These are phyloP conservation scores for Ianthella basta DNA, from an alignment of 37 sponge, comb jelly and placozoan species.

Conservation along the genomic window DNA sequence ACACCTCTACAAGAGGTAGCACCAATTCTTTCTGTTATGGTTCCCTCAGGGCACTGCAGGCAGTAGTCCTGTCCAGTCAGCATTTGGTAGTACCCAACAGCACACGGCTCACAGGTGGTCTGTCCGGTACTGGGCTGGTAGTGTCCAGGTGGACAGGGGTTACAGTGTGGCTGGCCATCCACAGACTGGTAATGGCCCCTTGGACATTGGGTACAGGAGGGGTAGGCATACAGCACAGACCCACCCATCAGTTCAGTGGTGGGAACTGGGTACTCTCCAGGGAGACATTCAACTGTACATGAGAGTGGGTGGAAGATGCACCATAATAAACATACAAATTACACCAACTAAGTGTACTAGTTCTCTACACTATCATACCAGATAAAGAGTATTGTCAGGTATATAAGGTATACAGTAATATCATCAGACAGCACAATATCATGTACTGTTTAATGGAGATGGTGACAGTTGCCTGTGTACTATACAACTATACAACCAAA, in stretches of 20 bases:
- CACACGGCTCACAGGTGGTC: background rate
- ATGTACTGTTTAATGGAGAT: too few relatives aligned
- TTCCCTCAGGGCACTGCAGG: background rate
- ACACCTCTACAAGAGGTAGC: too few relatives aligned
- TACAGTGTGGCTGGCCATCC: background rate
- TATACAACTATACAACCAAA: too few relatives aligned
- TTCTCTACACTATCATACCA: too few relatives aligned
- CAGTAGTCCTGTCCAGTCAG: background rate
- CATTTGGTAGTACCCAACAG: background rate
- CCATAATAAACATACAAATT: too few relatives aligned
- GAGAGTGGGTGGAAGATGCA: too few relatives aligned
- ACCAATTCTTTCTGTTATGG: background rate
- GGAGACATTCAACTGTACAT: conserved; percentile 2
- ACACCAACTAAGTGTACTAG: too few relatives aligned
- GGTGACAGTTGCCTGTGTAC: too few relatives aligned
- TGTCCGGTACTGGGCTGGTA: background rate
- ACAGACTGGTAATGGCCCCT: background rate
- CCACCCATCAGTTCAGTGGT: background rate
- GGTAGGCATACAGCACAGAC: background rate
- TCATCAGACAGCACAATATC: too few relatives aligned
- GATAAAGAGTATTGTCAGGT: too few relatives aligned
- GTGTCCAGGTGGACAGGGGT: background rate
- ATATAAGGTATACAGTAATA: too few relatives aligned
- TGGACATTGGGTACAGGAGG: background rate
- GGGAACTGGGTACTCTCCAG: conserved; percentile 1